phyloP scores from a whole-genome alignment of 2,797 vertebrate species.

The Cryptoblepharus egeriae region DNA sequence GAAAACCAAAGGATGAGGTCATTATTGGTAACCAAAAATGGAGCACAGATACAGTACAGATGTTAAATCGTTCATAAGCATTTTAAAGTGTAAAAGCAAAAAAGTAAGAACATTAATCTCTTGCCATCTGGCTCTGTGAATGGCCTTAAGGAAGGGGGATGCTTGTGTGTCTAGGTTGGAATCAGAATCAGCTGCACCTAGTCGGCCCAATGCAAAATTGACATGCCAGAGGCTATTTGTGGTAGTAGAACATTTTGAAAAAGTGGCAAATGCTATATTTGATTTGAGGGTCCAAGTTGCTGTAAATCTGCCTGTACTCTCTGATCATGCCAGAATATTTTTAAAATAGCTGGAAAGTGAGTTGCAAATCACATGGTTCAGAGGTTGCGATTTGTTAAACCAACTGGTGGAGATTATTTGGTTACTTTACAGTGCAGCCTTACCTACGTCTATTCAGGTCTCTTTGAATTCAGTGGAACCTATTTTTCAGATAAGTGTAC shows the following conservation, averaged over 20 bases:
- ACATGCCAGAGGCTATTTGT: background rate
- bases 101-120: background rate
- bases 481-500: too few relatives aligned
- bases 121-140: background rate
- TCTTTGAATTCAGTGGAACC: too few relatives aligned
- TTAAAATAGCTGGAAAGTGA: background rate
- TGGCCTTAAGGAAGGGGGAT: conserved; percentile 10
- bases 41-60: conserved; percentile 38
- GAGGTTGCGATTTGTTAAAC: background rate
- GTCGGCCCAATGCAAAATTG: background rate
- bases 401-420: background rate
- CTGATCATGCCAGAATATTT: background rate
- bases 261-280: background rate
- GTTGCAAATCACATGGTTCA: background rate
- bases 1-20: background rate
- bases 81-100: conserved; percentile 30
- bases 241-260: background rate
- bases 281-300: background rate
- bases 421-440: too few relatives aligned
- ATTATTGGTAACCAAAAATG: conserved; percentile 17
- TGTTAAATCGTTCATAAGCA: background rate
- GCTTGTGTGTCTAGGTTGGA: background rate
- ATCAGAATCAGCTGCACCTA: background rate
- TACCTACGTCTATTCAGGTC: too few relatives aligned
- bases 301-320: background rate